phyloP scores from a whole-genome alignment of 1,140 invertebrate species.

The Zaprionus vittiger region DNA sequence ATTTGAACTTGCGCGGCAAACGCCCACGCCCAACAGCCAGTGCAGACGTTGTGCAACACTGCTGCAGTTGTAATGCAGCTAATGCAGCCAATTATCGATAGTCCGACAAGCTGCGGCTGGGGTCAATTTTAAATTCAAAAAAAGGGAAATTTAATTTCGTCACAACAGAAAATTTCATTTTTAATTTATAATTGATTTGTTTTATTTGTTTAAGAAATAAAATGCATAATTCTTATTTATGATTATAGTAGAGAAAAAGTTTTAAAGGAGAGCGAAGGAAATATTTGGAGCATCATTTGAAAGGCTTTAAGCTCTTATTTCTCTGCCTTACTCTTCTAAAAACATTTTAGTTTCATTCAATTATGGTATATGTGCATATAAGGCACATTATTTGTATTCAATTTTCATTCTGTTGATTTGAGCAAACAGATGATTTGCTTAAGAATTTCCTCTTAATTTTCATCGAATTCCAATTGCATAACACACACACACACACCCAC shows the following conservation, averaged over 20 bases:
- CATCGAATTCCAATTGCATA: slow-evolving; percentile 29
- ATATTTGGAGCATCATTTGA: no score
- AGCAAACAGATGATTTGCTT: slow-evolving; percentile 1
- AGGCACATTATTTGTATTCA: not conserved
- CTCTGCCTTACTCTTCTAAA: no score
- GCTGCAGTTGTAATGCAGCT: not conserved
- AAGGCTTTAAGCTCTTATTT: no score
- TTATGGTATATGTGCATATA: not conserved
- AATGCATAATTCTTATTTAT: not conserved
- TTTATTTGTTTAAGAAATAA: not conserved
- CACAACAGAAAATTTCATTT: not conserved
- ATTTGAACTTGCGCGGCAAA: slow-evolving; percentile 30
- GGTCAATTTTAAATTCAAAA: not conserved
- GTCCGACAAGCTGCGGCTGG: not conserved
- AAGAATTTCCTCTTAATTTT: slow-evolving; percentile 7
- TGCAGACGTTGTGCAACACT: slow-evolving; percentile 23
- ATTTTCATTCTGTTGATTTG: not conserved
- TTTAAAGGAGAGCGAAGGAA: no score
- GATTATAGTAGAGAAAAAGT: no score
- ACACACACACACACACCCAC: not conserved
- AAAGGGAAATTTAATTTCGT: not conserved
- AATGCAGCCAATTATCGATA: slow-evolving; percentile 29
- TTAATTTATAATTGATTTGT: not conserved
- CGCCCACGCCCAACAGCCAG: not conserved
- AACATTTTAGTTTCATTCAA: not conserved